Base-by-base conservation (phyloP, 2,888 invertebrate genomes). In the Apamea anceps region DNA sequence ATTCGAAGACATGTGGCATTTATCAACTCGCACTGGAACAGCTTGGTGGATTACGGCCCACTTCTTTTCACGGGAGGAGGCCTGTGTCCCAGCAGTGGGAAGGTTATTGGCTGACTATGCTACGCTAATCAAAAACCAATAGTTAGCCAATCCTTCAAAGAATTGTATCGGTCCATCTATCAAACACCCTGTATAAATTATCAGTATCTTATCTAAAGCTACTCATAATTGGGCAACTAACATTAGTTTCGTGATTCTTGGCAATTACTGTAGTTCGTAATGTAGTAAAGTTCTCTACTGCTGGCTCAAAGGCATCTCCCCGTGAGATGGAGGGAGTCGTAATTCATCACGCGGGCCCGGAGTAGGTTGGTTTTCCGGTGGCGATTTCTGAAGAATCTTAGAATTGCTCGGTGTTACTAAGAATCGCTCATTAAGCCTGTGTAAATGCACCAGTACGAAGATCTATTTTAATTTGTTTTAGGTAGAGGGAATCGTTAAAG, bases 401-500 rank as follows among this genome's bases (percentile, higher is more conserved):
- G 13, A 66, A 37, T 37, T 37, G 32, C 65, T 66, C 37, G 13
- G 25, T 66, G 3, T 32, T 45, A 3, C 10, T 25, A 45, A 32
- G 25, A 18, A 42, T 7, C 13, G 13, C 63, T 12, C 63, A 15
- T 66, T 32, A 7, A 65, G 32, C 13, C 37, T 15, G 8, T n/a
- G 25, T 10, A 42, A 42, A n/a, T 42, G n/a, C 25, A 15, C 8
- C 4, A 42, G 15, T 67, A 67, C 15, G 37, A 42, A 5, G 42
- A 37, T 28, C 8, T 32, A 28, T 62, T 7, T 77, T 68, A 2
- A n/a, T 15, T 66, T 75, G 25, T 79, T 88, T 77, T 60, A 89
- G 89, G 76, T 89, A 15, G 63, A 79, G 8, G 89, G 90, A 15
- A 75, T 32, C 57, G 54, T 77, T 28, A 80, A 63, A 45, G n/a